Evolutionary conservation across 2,888 invertebrate species (phyloP).

Genomic region (Drosophila subquinaria): DNA sequence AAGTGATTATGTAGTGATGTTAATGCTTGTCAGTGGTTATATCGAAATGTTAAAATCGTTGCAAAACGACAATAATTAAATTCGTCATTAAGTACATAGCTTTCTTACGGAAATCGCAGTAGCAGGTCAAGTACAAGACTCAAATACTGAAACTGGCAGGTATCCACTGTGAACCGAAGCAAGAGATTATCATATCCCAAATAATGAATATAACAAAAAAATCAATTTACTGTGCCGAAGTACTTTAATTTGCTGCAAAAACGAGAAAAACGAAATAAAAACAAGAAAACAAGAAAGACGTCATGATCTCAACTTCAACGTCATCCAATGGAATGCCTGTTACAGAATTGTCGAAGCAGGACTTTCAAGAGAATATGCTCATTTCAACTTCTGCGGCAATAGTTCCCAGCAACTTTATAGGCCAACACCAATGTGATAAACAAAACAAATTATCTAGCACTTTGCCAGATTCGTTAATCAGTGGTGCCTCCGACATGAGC

Average conservation of each 20-base stretch:
- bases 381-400: constrained; percentile 7
- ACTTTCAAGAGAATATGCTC: constrained; percentile 18
- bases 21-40: not conserved
- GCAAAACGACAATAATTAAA: not conserved
- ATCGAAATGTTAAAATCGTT: not conserved
- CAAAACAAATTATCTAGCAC: constrained; percentile 23
- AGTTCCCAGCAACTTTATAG: constrained; percentile 13
- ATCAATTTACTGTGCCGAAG: not conserved
- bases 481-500: constrained; percentile 12
- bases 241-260: constrained; percentile 3
- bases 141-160: no score
- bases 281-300: not conserved
- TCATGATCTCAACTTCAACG: constrained; percentile 1
- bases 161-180: no score
- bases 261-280: no score
- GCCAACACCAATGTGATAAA: constrained; percentile 18
- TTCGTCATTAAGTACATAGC: no score
- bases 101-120: not conserved
- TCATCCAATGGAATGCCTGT: not conserved
- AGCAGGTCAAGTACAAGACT: not conserved
- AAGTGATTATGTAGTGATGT: not conserved
- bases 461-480: constrained; percentile 11
- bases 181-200: not conserved
- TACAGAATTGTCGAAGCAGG: constrained; percentile 1
- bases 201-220: constrained; percentile 5